Evolutionary conservation across 2,888 invertebrate species (phyloP), one percentile per base, ranked within the genome.

Genomic region (Epicampocera succincta): DNA sequence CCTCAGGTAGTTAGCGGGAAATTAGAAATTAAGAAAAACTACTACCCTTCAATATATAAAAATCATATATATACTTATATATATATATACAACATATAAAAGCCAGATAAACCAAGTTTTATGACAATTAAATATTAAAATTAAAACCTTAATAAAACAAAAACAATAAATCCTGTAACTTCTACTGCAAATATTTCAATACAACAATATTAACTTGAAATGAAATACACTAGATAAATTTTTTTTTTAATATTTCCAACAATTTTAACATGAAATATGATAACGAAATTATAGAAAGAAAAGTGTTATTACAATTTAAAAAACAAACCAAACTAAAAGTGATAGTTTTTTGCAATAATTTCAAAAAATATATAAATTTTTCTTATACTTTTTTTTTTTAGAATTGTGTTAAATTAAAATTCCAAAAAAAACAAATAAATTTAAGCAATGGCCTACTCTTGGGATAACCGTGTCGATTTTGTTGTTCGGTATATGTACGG

Each of bases 401-500:
- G 82, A 79, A 85, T 86, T 86, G 85, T 88, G 86, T 86, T 78
- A 81, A 83, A 81, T 65, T 74, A 63, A 69, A 83, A 77, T 83
- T 79, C 63, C 83, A 82, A 58, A 80, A n/a, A 75, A 48, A 25
- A 81, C 25, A 77, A 56, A 66, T 5, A 84, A 84, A 73, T 72
- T 84, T 83, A 71, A 78, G 85, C 83, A 88, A 96, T 96, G 96
- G 95, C 95, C 77, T 95, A 95, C 92, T 93, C 94, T 88, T 96
- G 96, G 96, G 95, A 96, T 89, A 96, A 95, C 91, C 93, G 96
- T 89, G 96, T 96, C 84, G 94, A 93, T 88, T 96, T 96, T 91
- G 94, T 96, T 89, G 95, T 96, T 86, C 94, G 94, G 90, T 95
- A 95, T 91, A 93, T 96, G 87, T 96, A 96, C 89, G 96, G 96